Percentiles rank a stretch among this genome's conserved stretches.
These are phyloP conservation scores for Dascillus cervinus DNA, from an alignment of 2,888 invertebrate species.

Conservation along the genomic window DNA sequence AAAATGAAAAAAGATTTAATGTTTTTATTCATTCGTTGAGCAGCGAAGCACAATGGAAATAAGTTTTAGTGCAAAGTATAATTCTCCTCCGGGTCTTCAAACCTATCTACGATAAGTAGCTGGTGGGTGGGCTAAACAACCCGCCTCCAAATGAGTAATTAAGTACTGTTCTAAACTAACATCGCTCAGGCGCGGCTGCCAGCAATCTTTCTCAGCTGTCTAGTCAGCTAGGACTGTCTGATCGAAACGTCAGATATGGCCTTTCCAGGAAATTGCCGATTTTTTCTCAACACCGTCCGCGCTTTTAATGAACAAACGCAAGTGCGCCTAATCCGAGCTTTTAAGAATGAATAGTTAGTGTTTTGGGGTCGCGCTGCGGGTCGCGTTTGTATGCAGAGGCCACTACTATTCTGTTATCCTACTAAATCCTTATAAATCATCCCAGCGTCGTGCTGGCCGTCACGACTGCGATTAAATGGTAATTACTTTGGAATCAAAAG, in stretches of 20 bases:
- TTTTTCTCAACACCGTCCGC: conserved; percentile 6
- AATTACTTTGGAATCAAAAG: conserved; percentile 23
- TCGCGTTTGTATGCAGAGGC: conserved; percentile 17
- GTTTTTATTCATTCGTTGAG: too few species aligned
- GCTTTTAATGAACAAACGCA: too few species aligned
- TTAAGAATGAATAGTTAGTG: too few species aligned
- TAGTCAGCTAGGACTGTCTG: conserved; percentile 11
- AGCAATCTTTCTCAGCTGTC: conserved; percentile 17
- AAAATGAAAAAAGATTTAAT: too few species aligned
- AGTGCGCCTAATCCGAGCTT: too few species aligned
- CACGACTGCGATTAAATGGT: conserved; percentile 23
- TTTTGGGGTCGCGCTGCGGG: conserved; percentile 1
- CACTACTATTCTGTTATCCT: conserved; percentile 16
- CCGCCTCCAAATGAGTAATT: conserved; percentile 18
- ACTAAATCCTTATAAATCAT: conserved; percentile 24
- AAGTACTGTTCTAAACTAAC: conserved; percentile 16
- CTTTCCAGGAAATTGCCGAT: conserved; percentile 12
- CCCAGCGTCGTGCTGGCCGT: conserved; percentile 19
- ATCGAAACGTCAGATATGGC: conserved; percentile 11
- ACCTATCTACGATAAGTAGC: conserved; percentile 13
- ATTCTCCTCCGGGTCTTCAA: too few species aligned
- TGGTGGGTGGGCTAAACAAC: conserved; percentile 15
- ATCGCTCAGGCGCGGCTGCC: conserved; percentile 10
- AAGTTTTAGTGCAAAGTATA: too few species aligned
- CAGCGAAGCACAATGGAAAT: too few species aligned